Evolutionary conservation across 2,888 invertebrate species (phyloP), one percentile per base, ranked within the genome.

Genomic region (Ptilodon capucinus): DNA sequence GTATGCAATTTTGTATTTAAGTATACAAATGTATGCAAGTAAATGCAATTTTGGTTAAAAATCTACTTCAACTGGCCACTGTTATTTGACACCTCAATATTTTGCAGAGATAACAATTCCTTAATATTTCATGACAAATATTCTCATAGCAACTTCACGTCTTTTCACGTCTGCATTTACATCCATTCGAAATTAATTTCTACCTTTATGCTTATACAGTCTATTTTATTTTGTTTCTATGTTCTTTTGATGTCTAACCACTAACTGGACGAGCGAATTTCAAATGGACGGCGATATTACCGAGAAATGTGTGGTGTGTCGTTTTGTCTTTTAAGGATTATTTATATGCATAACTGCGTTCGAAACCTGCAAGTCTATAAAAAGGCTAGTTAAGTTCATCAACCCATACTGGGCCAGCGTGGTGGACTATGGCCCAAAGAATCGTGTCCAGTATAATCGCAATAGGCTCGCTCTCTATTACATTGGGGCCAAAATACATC

Each of bases 241-340:
- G 4, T 40, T 32, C 43, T 38, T 57, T 60, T 63, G 54, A 60
- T 55, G 47, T 57, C 40, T 34, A 32, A 9, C 34, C 32, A 48
- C 35, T 50, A 49, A 49, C 34, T 28, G 42, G 47, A 46, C 30
- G 50, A 54, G 46, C 14, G 45, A 44, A 54, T 50, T 48, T 51
- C 28, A 53, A 60, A 66, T 52, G 42, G 52, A 40, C 42, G 50
- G 46, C 34, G 40, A 54, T 39, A 56, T 61, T 56, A 53, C 44
- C 46, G 36, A 14, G 46, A 39, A 47, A 40, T 42, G 42, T 44
- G 38, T 23, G 14, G 16, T 23, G 35, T 40, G 44, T 17, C 14
- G 16, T 48, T 60, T 49, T 51, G 36, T 54, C 32, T 49, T 42
- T 42, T 35, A 13, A 23, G 16, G 14, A 36, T 44, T 48, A 51